Evolutionary conservation across 2,888 invertebrate genomes (phyloP), one percentile per base, ranked within the genome.

Genomic region (Rhyacophila evoluta): DNA sequence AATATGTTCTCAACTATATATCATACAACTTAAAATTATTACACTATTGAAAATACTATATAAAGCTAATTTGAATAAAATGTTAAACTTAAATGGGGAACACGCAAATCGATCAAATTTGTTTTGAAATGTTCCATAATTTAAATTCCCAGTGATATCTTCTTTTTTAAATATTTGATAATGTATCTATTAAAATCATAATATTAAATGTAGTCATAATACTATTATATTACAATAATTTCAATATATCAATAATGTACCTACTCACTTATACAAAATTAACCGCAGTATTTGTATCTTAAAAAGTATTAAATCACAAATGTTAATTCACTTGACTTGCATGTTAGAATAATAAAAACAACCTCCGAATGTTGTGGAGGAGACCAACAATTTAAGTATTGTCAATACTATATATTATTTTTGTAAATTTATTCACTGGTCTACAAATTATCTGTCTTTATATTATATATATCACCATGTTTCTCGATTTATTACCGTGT

Each of bases 151-250:
- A 69, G 69, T 69, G 69, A 69, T 69, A 69, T 69, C 69, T 69
- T 69, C 69, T 69, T 69, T 69, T 68, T 12, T 69, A 55, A 55
- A 69, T 69, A 69, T 29, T 69, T 69, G 28, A 28, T 69, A 69
- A 28, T 29, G 15, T 55, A 55, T n/a, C 55, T 19, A 55, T 55
- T 19, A 55, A n/a, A n/a, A n/a, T 10, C n/a, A n/a, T 55, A 55
- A 25, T 25, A 19, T 55, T 19, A 55, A 19, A 19, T 6, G 10
- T 19, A 55, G 2, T 10, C 55, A 25, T 55, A 55, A 19, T 8
- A 19, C 6, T 12, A 55, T n/a, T n/a, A n/a, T 55, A 12, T 55
- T 8, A 6, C 55, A 12, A 19, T 10, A 19, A 19, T 55, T 19
- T 19, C 15, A 55, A 55, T 55, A 25, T 55, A 55, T 55, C 55